These are phyloP conservation scores for Pangasius macronema DNA, from an alignment of 2,797 vertebrate genomes.

Conservation along the genomic window DNA sequence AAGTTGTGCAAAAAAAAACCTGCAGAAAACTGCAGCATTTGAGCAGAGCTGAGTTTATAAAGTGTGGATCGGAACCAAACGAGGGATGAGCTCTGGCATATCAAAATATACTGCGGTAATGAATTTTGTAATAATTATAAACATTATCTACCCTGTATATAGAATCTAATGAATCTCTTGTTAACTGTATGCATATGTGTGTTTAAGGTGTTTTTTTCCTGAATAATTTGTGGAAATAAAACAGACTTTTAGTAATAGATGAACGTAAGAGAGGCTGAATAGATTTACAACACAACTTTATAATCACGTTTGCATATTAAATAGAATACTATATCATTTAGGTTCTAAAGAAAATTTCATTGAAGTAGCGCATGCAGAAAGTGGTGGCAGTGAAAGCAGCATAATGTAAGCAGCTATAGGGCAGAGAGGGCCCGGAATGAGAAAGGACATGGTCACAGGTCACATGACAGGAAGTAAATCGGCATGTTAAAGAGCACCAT, in stretches of 20 bases:
- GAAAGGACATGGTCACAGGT: slow-evolving; percentile 7
- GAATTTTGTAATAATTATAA: background rate
- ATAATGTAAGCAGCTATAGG: slow-evolving; percentile 11
- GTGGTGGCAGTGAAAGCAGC: slow-evolving; percentile 44
- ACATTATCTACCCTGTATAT: slow-evolving; percentile 18
- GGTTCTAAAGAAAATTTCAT: slow-evolving; percentile 28
- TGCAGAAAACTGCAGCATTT: background rate
- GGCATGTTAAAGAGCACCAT: background rate
- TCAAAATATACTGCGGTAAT: slow-evolving; percentile 29
- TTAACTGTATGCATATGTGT: background rate
- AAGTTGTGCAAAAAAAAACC: background rate
- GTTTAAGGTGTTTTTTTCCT: background rate
- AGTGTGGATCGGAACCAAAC: background rate
- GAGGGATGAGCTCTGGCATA: slow-evolving; percentile 12
- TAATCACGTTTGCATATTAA: slow-evolving; percentile 34
- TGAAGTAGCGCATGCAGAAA: slow-evolving; percentile 45
- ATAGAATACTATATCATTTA: slow-evolving; percentile 26
- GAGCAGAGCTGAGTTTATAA: slow-evolving; percentile 11
- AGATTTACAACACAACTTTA: slow-evolving; percentile 36
- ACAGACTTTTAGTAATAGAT: background rate
- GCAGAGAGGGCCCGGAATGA: slow-evolving; percentile 1
- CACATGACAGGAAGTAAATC: slow-evolving; percentile 19
- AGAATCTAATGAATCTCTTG: background rate
- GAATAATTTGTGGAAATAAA: background rate
- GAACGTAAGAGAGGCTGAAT: background rate